phyloP scores from a whole-genome alignment of 2,113 vertebrate species.

The Seriola aureovittata region DNA sequence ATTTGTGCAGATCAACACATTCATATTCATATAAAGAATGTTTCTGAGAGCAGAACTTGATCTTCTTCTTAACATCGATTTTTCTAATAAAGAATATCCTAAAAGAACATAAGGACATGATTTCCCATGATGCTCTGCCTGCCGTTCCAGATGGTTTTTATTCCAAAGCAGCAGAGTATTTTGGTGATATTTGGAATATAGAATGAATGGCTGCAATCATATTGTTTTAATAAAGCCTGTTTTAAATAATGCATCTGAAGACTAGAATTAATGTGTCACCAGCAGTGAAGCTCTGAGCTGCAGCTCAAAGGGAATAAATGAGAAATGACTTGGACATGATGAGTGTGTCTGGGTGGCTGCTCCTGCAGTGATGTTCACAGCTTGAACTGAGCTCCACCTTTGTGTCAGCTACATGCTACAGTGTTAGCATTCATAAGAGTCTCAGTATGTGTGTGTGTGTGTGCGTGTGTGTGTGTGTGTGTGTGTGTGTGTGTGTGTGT shows the following conservation, averaged over 20 bases:
- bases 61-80: background rate
- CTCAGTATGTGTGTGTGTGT: background rate
- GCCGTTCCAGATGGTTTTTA: background rate
- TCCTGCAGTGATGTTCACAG: conserved; percentile 41
- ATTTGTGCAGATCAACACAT: no score
- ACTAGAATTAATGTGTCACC: conserved; percentile 3
- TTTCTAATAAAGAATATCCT: background rate
- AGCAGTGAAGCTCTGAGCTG: conserved; percentile 20
- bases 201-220: background rate
- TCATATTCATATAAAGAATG: conserved; percentile 8
- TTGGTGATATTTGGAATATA: background rate
- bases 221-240: conserved; percentile 1
- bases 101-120: background rate
- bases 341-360: conserved; percentile 7
- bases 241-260: conserved; percentile 33
- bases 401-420: conserved; percentile 29
- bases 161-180: background rate
- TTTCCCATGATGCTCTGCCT: background rate
- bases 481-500: no score
- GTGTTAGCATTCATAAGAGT: conserved; percentile 2
- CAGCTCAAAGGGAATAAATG: conserved; percentile 45
- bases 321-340: background rate
- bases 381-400: conserved; percentile 25
- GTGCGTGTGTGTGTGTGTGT: no score
- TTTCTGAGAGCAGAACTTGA: background rate